Evolutionary conservation across 2,797 vertebrate genomes (phyloP).

Genomic region (Anguilla megastoma): DNA sequence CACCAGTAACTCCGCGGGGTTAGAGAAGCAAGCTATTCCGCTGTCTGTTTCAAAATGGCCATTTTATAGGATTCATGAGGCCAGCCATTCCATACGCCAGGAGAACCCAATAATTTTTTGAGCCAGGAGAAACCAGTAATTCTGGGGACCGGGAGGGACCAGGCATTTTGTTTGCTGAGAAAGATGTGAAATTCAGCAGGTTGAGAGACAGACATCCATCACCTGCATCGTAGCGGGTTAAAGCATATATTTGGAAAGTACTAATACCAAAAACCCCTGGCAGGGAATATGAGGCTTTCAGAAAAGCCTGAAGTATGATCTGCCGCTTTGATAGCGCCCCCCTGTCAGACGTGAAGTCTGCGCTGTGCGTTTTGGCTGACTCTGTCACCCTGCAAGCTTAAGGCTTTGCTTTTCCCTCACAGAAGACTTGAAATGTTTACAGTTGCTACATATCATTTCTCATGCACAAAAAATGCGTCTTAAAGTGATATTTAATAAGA

Average conservation of each 20-base stretch:
- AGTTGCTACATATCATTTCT: constrained; percentile 23
- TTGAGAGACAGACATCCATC: constrained; percentile 43
- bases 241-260: constrained; percentile 40
- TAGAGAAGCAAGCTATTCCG: background rate
- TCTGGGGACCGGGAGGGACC: background rate
- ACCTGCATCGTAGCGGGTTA: constrained; percentile 48
- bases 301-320: constrained; percentile 46
- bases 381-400: background rate
- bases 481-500: constrained; percentile 32
- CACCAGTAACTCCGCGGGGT: background rate
- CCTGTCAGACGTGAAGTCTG: constrained; percentile 10
- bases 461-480: constrained; percentile 24
- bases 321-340: constrained; percentile 10
- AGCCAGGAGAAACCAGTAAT: background rate
- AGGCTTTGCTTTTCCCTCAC: background rate
- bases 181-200: constrained; percentile 10
- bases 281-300: constrained; percentile 49
- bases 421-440: constrained; percentile 18
- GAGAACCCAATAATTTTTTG: background rate
- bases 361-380: constrained; percentile 6
- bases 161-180: background rate
- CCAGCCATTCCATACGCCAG: background rate
- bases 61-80: background rate
- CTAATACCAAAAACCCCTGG: constrained; percentile 43
- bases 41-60: background rate